Base-by-base conservation (phyloP, 1,140 invertebrate genomes). In the Samia ricini region DNA sequence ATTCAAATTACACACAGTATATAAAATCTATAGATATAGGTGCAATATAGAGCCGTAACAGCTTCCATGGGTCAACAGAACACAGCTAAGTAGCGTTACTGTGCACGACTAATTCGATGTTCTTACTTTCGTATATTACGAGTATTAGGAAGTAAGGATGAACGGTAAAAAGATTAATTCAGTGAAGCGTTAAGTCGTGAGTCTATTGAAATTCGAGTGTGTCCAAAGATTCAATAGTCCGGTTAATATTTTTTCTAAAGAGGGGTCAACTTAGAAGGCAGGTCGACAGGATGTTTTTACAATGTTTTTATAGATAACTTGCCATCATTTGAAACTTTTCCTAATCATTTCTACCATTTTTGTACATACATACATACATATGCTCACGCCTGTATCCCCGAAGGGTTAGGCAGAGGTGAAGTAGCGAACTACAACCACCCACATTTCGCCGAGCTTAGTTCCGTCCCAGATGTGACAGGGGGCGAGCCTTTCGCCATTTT, bases 161-260 rank as follows among this genome's bases (percentile, higher is more conserved):
- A 42, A n/a, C 24, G 15, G 21, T 49, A 59, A 50, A 49, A 50
- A 23, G 33, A 42, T 15, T 5, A 42, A 42, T 48, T 26, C 63
- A 72, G 56, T 70, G 68, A 74, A 72, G 73, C 70, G 56, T 68
- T 42, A 50, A 56, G 66, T 74, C 71, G 54, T 51, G 66, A 59
- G 33, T 63, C 51, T 57, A 70, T 74, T 73, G 60, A 69, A 63
- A 54, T 51, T 33, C 57, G 52, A 73, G 70, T 77, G 77, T 81
- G 68, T 67, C 79, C 57, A 77, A 77, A 63, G 6, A 68, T 7
- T 23, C 75, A 72, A 60, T 60, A 62, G 71, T 74, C 63, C 77
- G 73, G 50, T 42, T 73, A 77, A 79, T 77, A 29, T 56, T 60
- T n/a, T n/a, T 58, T 61, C 55, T 72, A 78, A 74, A 64, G 42